Conservation (phyloP, 2,888 invertebrate genomes). For the Netelia virgata region DNA sequence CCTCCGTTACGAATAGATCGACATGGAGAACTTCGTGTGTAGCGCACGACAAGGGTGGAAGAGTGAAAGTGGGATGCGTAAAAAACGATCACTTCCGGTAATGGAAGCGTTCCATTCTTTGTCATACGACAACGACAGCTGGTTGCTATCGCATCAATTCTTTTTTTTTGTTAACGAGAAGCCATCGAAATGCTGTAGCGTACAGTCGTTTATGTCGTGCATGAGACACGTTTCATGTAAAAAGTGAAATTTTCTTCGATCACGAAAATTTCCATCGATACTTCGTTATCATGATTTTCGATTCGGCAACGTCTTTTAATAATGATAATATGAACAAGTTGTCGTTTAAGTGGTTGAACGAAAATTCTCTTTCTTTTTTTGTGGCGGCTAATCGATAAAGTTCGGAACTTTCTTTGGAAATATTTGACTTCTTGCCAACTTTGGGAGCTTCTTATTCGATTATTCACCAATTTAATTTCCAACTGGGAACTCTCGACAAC, state of each 20-base stretch:
- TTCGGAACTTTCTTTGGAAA: too few relatives aligned
- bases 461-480: too few relatives aligned
- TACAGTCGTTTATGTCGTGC: conserved; percentile 1
- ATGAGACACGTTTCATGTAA: background rate
- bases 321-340: too few relatives aligned
- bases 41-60: conserved; percentile 23
- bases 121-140: conserved; percentile 49
- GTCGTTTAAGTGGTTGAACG: too few relatives aligned
- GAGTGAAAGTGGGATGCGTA: conserved; percentile 29
- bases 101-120: conserved; percentile 48
- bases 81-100: conserved; percentile 60
- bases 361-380: too few relatives aligned
- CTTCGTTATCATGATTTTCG: background rate
- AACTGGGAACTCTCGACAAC: too few relatives aligned
- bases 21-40: conserved; percentile 22
- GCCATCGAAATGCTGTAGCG: conserved; percentile 11
- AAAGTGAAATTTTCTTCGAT: background rate
- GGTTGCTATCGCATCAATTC: conserved; percentile 44
- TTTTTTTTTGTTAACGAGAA: conserved; percentile 30
- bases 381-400: too few relatives aligned
- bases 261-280: background rate
- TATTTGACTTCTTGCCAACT: too few relatives aligned
- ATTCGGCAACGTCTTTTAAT: background rate
- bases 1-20: conserved; percentile 28
- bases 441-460: too few relatives aligned